Evolutionary conservation across 2,888 invertebrate species (phyloP), one percentile per base, ranked within the genome.

Genomic region (Papilio demoleus): DNA sequence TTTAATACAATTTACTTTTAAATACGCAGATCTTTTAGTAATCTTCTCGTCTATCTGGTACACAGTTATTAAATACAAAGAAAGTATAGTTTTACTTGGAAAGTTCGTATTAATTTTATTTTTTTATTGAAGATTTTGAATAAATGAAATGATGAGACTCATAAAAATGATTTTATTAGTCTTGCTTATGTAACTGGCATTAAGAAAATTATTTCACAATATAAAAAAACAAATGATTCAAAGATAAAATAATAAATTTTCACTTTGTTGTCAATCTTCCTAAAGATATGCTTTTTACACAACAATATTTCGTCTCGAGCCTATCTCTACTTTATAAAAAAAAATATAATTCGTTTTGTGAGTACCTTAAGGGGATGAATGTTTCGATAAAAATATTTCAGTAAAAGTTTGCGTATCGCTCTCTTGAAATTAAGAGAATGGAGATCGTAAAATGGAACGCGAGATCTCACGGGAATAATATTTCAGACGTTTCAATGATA

Each of bases 361-460:
- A 27, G 14, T n/a, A 8, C n/a, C 27, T 27, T 53, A 27, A 53
- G 27, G 27, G 50, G 50, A 50, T 50, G 50, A 53, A 53, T 53
- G n/a, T 53, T 14, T 27, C 53, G 53, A 53, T 53, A 11, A 24
- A 27, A 27, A n/a, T 27, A 53, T 53, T 27, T 53, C 53, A 53
- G 24, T 53, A 53, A 53, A 27, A 53, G 53, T 53, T 53, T 53
- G 53, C 53, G 27, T 53, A 53, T 53, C 50, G 12, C 50, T 50
- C 53, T 53, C 27, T 53, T 53, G 27, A 53, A 53, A 53, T 53
- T 53, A 53, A 53, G 27, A 53, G 27, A 53, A 53, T n/a, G 27
- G 27, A 53, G 53, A 53, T 53, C 53, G 53, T 53, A 53, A 53
- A 53, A 53, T 56, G 31, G 53, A 56, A 56, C 53, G 27, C 53